Percentiles rank a stretch among this genome's conserved stretches.
These are phyloP conservation scores for Scalopus aquaticus DNA, from an alignment of 2,113 vertebrate genomes.

Conservation along the genomic window DNA sequence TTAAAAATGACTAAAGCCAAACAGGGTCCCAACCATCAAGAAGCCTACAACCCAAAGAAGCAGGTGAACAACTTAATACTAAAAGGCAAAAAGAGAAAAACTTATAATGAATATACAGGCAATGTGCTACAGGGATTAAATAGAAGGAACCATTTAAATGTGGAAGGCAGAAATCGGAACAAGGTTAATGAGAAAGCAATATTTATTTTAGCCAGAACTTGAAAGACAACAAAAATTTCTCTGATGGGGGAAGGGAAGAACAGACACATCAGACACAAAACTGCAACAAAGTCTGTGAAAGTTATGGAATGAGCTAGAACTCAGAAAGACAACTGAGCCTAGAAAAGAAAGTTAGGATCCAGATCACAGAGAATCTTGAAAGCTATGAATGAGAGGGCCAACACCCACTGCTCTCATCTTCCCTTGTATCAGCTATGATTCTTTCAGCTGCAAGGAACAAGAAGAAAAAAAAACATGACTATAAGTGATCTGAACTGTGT, in stretches of 20 bases:
- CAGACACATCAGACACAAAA: background rate
- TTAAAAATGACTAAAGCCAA: background rate
- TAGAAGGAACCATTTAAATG: background rate
- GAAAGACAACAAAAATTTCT: background rate
- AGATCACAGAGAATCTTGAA: background rate
- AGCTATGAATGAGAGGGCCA: background rate
- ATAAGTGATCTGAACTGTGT: background rate
- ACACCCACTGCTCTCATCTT: background rate
- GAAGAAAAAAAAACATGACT: background rate
- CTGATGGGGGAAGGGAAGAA: background rate
- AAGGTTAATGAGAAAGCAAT: background rate
- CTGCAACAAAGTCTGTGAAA: background rate
- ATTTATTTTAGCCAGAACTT: background rate
- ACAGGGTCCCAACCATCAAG: background rate
- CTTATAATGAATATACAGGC: background rate
- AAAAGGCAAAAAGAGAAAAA: background rate
- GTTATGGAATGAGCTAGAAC: background rate
- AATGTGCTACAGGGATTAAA: background rate
- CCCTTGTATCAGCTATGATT: background rate
- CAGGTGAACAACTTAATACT: background rate
- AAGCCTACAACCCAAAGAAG: background rate
- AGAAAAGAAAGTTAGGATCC: background rate
- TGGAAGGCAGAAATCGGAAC: background rate
- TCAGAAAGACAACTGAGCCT: background rate
- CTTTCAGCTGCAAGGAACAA: background rate